These are phyloP conservation scores for Druceiella hillmani DNA, from an alignment of 2,888 invertebrate genomes.

Conservation along the genomic window DNA sequence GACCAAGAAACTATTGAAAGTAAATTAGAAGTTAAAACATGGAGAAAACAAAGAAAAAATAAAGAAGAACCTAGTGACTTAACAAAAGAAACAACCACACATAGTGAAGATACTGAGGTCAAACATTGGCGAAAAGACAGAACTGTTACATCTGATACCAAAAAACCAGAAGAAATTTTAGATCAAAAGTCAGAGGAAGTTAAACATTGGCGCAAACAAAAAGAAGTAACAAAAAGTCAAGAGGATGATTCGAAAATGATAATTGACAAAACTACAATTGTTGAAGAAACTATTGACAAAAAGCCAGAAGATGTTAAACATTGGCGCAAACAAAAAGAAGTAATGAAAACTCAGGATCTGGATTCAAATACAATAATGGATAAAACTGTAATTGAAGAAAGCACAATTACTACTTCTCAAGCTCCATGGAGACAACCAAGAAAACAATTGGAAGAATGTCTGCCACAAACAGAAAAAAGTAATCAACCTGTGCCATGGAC, in stretches of 20 bases:
- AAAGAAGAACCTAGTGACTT: slow-evolving; percentile 21
- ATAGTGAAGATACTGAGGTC: slow-evolving; percentile 25
- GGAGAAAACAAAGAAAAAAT: too few species aligned
- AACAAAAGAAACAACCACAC: slow-evolving; percentile 15
- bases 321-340: slow-evolving; percentile 34
- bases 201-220: slow-evolving; percentile 15
- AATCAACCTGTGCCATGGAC: slow-evolving; percentile 50
- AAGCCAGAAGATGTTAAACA: slow-evolving; percentile 27
- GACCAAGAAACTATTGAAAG: too few species aligned
- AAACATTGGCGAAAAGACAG: slow-evolving; percentile 29
- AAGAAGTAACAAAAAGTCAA: slow-evolving; percentile 27
- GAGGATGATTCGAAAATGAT: slow-evolving; percentile 25
- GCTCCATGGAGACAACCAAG: slow-evolving; percentile 45
- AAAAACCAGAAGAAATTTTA: slow-evolving; percentile 20
- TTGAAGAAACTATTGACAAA: slow-evolving; percentile 19
- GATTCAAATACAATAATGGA: slow-evolving; percentile 30
- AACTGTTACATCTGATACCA: slow-evolving; percentile 1
- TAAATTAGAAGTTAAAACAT: too few species aligned
- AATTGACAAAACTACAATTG: slow-evolving; percentile 21
- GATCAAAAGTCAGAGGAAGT: slow-evolving; percentile 23
- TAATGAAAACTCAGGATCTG: slow-evolving; percentile 25
- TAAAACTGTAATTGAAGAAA: slow-evolving; percentile 36
- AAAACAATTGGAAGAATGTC: slow-evolving; percentile 12
- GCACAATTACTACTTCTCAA: too few species aligned
- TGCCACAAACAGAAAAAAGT: slow-evolving; percentile 27